These are phyloP conservation scores for Danio choprae DNA, from an alignment of 2,797 vertebrate genomes.

Conservation along the genomic window DNA sequence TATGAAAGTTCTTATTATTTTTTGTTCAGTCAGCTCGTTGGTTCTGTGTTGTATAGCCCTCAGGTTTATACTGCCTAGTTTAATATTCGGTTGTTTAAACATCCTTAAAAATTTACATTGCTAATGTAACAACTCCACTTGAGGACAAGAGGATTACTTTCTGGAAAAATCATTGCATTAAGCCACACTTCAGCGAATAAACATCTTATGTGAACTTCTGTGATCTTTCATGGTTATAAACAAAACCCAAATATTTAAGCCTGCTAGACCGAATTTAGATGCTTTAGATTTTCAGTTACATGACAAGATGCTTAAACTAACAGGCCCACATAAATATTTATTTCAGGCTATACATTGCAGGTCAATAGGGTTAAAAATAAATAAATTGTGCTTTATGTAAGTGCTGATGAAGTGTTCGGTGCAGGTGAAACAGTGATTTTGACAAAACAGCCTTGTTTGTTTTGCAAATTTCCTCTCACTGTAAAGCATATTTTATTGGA, in stretches of 20 bases:
- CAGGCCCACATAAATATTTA: constrained; percentile 6
- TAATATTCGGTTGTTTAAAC: constrained; percentile 1
- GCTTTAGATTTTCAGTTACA: neutral
- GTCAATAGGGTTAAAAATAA: too few species aligned
- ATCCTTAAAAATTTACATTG: neutral
- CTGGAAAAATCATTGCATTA: constrained; percentile 21
- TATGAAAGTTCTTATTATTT: neutral
- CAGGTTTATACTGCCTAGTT: neutral
- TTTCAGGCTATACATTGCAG: neutral
- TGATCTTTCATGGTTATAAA: constrained; percentile 7
- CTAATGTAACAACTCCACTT: neutral
- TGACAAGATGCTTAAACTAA: neutral
- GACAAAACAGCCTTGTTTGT: too few species aligned
- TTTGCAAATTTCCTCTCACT: too few species aligned
- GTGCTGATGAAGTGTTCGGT: too few species aligned
- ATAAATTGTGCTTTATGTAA: too few species aligned
- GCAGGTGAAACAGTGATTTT: too few species aligned
- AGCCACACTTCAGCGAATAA: constrained; percentile 1
- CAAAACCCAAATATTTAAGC: neutral
- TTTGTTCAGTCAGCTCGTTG: neutral
- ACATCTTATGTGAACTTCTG: neutral
- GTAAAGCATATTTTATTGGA: too few species aligned
- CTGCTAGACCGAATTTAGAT: neutral
- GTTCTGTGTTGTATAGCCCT: neutral
- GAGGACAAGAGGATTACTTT: constrained; percentile 22